Evolutionary conservation across 2,113 vertebrate species (phyloP), one percentile per base, ranked within the genome.

Genomic region (Sphyrna mokarran): DNA sequence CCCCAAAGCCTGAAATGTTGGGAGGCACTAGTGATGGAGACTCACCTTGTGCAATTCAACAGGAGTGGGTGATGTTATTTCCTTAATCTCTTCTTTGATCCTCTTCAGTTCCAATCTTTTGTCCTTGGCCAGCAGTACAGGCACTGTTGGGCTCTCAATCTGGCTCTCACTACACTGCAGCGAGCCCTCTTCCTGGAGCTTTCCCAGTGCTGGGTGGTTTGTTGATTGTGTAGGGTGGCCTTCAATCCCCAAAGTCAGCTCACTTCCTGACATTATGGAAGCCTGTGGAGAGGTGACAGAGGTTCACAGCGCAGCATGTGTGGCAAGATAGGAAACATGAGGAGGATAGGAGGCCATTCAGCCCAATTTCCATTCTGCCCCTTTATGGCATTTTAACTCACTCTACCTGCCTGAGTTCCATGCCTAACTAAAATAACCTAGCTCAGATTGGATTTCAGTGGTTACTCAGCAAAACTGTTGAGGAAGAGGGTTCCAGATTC

Each of bases 221-320:
- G 97, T 96, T 3, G 98, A 97, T 96, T 98, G 97, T 78, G 97
- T 97, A 96, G 98, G 98, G 91, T 98, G 97, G 95, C 98, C 97
- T 29, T 99, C 98, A 3, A 98, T 97, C 95, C 98, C 98, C 96
- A 98, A 96, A 63, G 97, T 99, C 80, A 98, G 98, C 68, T 98
- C 97, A 0, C 98, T 98, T 95, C 99, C 98, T 0, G 98, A 98
- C 99, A 99, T 99, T 97, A 99, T 99, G 96, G 99, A 99, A 0
- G 98, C 98, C 99, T 99, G 97, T 0, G 8, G 69, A 54, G 94
- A 95, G 94, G 29, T 13, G 94, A 97, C 96, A 95, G 0, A 6
- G 40, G 95, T 72, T 95, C 63, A 70, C 23, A 95, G 40, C 68
- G 33, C 80, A 16, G 76, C 76, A 78, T 33, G 58, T 91, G 1